phyloP scores from a whole-genome alignment of 1,140 invertebrate species.

The Scaptomyza hsui region DNA sequence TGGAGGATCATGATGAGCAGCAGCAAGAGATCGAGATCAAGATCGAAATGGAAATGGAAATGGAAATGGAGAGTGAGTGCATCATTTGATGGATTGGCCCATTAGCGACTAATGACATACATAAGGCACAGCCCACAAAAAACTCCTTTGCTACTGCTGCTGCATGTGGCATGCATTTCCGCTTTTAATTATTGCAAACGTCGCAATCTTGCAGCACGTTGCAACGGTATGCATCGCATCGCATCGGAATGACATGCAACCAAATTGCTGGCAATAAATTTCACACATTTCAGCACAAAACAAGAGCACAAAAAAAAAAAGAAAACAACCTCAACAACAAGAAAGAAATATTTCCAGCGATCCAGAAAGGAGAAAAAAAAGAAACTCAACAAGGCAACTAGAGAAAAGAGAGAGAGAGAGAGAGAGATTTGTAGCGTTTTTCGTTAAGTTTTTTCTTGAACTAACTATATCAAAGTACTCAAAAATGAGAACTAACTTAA shows the following conservation, averaged over 20 bases:
- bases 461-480: too few relatives aligned
- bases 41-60: too few relatives aligned
- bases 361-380: not conserved
- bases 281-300: constrained; percentile 63
- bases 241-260: constrained; percentile 74
- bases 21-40: constrained; percentile 12
- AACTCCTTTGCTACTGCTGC: not conserved
- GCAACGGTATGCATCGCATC: constrained; percentile 4
- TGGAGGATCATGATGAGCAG: constrained; percentile 2
- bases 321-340: not conserved
- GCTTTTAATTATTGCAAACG: constrained; percentile 80
- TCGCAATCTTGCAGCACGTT: constrained; percentile 39
- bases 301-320: constrained; percentile 9
- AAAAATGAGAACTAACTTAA: too few relatives aligned
- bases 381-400: constrained; percentile 3
- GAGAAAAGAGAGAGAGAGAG: not conserved
- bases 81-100: constrained; percentile 60
- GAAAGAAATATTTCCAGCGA: constrained; percentile 32
- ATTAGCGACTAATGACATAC: constrained; percentile 53
- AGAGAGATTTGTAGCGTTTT: not conserved
- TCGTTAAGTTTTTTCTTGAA: too few relatives aligned
- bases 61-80: constrained; percentile 1
- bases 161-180: constrained; percentile 56
- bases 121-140: not conserved
- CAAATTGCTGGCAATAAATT: constrained; percentile 80